Percentiles rank a stretch among this genome's conserved stretches.
phyloP scores from a whole-genome alignment of 2,888 invertebrate species.

The Chalcis sispes region DNA sequence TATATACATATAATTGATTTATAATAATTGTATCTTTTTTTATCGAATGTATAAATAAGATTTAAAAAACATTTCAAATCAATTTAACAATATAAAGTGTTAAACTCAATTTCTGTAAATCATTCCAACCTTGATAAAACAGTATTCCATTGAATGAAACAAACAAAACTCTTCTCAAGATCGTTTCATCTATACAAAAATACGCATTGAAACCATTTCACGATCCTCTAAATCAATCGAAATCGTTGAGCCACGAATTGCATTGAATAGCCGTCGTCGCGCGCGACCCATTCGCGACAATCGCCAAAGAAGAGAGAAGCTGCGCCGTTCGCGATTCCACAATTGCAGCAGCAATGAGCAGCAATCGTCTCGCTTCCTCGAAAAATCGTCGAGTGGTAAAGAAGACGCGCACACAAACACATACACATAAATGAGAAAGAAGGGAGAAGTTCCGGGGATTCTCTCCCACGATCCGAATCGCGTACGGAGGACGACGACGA shows the following conservation, averaged over 20 bases:
- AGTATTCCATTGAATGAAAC: no score
- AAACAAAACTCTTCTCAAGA: no score
- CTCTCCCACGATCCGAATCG: slow-evolving; percentile 68
- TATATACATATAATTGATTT: no score
- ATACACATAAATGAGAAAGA: slow-evolving; percentile 38
- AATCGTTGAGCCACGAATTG: slow-evolving; percentile 16
- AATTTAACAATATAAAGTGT: no score
- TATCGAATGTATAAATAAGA: no score
- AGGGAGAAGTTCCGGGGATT: slow-evolving; percentile 56
- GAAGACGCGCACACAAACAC: slow-evolving; percentile 49
- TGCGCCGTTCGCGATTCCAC: slow-evolving; percentile 32
- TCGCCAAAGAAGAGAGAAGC: background rate
- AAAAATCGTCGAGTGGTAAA: slow-evolving; percentile 45
- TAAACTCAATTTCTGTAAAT: no score
- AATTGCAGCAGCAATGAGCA: slow-evolving; percentile 44
- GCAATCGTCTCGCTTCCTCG: slow-evolving; percentile 25
- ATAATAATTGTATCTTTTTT: no score
- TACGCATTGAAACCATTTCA: background rate
- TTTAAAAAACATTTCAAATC: no score
- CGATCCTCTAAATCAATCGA: slow-evolving; percentile 29
- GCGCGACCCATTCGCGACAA: slow-evolving; percentile 23
- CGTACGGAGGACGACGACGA: slow-evolving; percentile 50
- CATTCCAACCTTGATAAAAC: no score
- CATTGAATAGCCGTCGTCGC: slow-evolving; percentile 22
- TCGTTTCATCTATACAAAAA: slow-evolving; percentile 4